Percentiles rank a stretch among this genome's conserved stretches.
Evolutionary conservation across 2,797 vertebrate genomes (phyloP).

Genomic region (Emydoidea blandingii): DNA sequence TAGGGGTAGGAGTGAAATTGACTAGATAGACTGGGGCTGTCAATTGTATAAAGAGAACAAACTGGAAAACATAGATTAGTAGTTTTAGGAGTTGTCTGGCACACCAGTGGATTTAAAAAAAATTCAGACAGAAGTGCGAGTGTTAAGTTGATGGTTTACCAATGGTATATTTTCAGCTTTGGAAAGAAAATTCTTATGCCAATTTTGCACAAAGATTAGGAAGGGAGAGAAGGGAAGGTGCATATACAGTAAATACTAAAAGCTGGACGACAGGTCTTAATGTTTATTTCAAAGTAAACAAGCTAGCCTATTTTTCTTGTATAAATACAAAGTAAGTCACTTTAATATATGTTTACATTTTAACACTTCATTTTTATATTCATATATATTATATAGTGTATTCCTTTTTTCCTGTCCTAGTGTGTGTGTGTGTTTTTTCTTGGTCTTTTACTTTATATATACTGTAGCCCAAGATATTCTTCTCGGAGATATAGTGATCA

Average conservation of each 20-base stretch:
- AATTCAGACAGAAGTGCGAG: neutral
- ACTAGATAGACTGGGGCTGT: neutral
- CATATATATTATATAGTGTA: neutral
- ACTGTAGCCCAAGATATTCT: neutral
- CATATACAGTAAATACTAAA: neutral
- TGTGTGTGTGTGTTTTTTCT: neutral
- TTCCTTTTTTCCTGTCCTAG: neutral
- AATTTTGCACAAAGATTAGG: neutral
- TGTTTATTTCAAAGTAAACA: neutral
- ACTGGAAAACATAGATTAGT: neutral
- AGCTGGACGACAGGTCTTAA: neutral
- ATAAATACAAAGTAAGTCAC: neutral
- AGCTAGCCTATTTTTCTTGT: neutral
- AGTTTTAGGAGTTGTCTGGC: neutral
- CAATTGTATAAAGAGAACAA: neutral
- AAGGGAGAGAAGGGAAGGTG: neutral
- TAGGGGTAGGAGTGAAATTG: constrained; percentile 12
- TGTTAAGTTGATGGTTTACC: neutral
- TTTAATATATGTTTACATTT: neutral
- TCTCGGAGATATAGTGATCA: neutral
- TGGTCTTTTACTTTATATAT: neutral
- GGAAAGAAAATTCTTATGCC: constrained; percentile 4
- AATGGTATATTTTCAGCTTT: neutral
- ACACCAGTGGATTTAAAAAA: neutral
- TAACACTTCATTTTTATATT: neutral